Base-by-base conservation (phyloP, 2,888 invertebrate species). In the Drosophila cyrtoloma region DNA sequence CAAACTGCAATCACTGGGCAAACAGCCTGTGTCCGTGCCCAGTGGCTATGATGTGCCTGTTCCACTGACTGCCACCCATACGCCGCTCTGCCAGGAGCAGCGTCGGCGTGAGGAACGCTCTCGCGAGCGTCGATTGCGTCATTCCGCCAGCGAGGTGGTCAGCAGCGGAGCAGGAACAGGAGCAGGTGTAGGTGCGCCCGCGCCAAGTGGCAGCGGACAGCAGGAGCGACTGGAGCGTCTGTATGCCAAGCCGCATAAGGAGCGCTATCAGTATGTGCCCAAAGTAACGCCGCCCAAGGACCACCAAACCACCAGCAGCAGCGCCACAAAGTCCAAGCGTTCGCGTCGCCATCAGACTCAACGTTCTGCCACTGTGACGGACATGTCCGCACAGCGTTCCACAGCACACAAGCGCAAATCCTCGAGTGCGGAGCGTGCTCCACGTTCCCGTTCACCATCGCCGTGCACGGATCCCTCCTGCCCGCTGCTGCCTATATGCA, bases 401-500 rank as follows among this genome's bases (percentile, higher is more conserved):
- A 86, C 86, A 30, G 26, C 70, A 7, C 85, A 89, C 33, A 93
- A 92, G 69, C 91, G 93, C 5, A 93, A 93, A 77, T 93, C 93
- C 9, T 93, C 93, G 28, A 93, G 93, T n/a, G 93, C 93, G 19
- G 93, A 93, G 73, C 91, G 93, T 37, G 92, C 93, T 19, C 92
- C 93, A 1, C 89, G 93, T 28, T 93, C 92, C 16, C 92, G 93
- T 26, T 93, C 92, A 30, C 92, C 93, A 14, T 93, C 93, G 60
- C 93, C 93, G 71, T 94, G 94, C 87, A 93, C 92, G 26, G 94
- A 94, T 90, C 94, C 94, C 65, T 81, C 91, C 74, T 94, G 94
- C 77, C 93, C 93, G 52, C 80, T 93, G 65, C 77, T 94, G 73
- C 93, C 93, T 68, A 91, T 93, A 33, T 94, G 94, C 82, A 93